Evolutionary conservation across 2,888 invertebrate genomes (phyloP).

Genomic region (Drosophila merina): DNA sequence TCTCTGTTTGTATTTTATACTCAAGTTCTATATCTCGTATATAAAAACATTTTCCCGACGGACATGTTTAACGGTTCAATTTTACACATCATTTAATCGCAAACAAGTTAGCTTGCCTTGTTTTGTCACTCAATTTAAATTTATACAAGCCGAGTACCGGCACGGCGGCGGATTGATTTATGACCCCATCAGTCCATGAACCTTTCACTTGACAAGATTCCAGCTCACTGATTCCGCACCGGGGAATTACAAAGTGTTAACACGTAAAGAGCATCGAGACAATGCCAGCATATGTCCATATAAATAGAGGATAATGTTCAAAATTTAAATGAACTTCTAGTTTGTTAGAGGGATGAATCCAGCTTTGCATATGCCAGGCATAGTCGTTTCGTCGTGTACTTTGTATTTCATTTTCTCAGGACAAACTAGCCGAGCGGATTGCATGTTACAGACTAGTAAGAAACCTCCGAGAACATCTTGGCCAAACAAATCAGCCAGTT

Average conservation of each 20-base stretch:
- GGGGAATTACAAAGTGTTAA: conserved; percentile 81
- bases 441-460: conserved; percentile 33
- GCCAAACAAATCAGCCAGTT: conserved; percentile 17
- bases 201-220: conserved; percentile 73
- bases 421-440: neutral
- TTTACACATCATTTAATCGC: conserved; percentile 82
- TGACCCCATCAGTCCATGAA: conserved; percentile 42
- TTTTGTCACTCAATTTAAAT: conserved; percentile 78
- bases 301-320: conserved; percentile 37
- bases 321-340: conserved; percentile 26
- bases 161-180: conserved; percentile 62
- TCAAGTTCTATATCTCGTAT: conserved; percentile 1
- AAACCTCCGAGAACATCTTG: conserved; percentile 18
- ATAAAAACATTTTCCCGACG: conserved; percentile 58
- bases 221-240: conserved; percentile 76
- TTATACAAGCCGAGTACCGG: conserved; percentile 47
- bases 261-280: conserved; percentile 62
- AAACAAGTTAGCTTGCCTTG: conserved; percentile 65
- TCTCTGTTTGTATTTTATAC: neutral
- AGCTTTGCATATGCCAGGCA: conserved; percentile 5
- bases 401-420: neutral
- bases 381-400: conserved; percentile 9
- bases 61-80: conserved; percentile 79
- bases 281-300: conserved; percentile 48
- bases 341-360: neutral